Evolutionary conservation across 2,797 vertebrate genomes (phyloP).

Genomic region (Tapera naevia): DNA sequence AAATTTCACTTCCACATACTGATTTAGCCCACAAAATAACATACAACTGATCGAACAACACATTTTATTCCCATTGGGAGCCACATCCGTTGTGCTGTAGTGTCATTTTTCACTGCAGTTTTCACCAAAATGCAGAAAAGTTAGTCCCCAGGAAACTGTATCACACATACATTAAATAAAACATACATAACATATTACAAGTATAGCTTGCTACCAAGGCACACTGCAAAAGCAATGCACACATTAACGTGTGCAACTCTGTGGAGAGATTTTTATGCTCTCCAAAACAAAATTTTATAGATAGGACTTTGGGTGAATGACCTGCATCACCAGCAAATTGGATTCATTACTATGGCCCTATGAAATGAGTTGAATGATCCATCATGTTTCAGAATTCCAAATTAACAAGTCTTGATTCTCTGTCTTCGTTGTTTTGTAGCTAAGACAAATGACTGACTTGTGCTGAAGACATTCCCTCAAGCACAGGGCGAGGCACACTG

Average conservation of each 20-base stretch:
- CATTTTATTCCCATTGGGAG: background rate
- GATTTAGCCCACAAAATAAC: background rate
- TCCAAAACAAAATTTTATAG: background rate
- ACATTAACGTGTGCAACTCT: fast-evolving
- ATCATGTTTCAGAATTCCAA: background rate
- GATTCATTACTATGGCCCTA: background rate
- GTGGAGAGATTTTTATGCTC: background rate
- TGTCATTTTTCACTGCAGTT: fast-evolving
- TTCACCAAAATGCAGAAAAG: background rate
- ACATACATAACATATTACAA: background rate
- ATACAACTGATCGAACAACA: background rate
- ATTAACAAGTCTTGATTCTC: background rate
- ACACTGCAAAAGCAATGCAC: background rate
- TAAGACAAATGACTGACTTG: background rate
- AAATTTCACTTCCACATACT: background rate
- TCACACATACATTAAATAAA: background rate
- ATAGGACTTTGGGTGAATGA: background rate
- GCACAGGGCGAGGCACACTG: background rate
- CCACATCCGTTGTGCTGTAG: fast-evolving
- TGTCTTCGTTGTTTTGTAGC: background rate
- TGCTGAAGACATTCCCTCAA: background rate
- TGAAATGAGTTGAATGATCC: background rate
- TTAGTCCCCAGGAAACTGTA: background rate
- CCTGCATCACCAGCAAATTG: background rate
- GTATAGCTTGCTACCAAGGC: background rate